Evolutionary conservation across 2,797 vertebrate genomes (phyloP).

Genomic region (Girardinus metallicus): DNA sequence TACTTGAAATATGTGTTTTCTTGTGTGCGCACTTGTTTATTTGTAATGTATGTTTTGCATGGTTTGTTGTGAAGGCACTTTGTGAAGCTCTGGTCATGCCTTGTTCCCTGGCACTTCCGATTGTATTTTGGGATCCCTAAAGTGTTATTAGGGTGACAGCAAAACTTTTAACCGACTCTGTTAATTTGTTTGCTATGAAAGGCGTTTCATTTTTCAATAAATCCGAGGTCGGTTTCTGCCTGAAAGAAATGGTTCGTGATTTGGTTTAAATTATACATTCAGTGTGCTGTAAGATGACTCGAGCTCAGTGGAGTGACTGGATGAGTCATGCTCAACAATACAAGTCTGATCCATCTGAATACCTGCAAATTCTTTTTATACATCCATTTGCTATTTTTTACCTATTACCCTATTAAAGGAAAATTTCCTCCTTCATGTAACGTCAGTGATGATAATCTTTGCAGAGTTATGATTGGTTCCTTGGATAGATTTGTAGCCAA

Average conservation of each 20-base stretch:
- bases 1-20: conserved; percentile 30
- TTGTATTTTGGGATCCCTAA: conserved; percentile 17
- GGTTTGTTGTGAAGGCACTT: conserved; percentile 60
- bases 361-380: conserved; percentile 6
- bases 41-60: conserved; percentile 18
- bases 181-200: conserved; percentile 2
- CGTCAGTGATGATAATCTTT: conserved; percentile 26
- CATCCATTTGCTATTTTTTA: neutral
- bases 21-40: conserved; percentile 32
- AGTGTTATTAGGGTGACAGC: conserved; percentile 3
- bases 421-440: conserved; percentile 19
- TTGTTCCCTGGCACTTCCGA: conserved; percentile 26
- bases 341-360: neutral
- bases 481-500: conserved; percentile 30
- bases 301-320: neutral
- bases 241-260: neutral
- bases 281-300: neutral
- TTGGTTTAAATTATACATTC: neutral
- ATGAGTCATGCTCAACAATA: conserved; percentile 53
- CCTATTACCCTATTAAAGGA: neutral
- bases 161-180: conserved; percentile 4
- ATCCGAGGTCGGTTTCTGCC: conserved; percentile 30
- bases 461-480: conserved; percentile 48
- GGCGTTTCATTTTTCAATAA: neutral
- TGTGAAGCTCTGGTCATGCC: conserved; percentile 40